phyloP scores from a whole-genome alignment of 2,797 vertebrate genomes.

The Danio tinwini region DNA sequence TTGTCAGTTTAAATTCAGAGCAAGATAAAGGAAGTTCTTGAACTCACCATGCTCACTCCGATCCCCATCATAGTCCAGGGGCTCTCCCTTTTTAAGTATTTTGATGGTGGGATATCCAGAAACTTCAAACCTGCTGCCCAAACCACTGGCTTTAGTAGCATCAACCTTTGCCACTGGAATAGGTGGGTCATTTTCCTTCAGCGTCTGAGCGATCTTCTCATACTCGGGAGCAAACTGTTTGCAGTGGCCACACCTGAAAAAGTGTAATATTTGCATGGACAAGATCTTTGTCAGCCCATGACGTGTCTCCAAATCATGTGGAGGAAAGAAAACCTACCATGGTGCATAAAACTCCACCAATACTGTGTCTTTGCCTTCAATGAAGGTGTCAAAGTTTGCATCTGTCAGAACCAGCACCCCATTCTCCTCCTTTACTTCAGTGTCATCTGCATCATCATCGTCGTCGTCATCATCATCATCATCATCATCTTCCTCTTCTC shows the following conservation, averaged over 20 bases:
- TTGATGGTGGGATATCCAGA: conserved; percentile 96
- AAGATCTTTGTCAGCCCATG: neutral
- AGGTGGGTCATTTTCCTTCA: conserved; percentile 90
- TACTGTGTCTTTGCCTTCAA: conserved; percentile 91
- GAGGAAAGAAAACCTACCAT: conserved; percentile 78
- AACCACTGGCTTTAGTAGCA: conserved; percentile 79
- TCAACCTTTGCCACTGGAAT: conserved; percentile 95
- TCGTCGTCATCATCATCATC: conserved; percentile 72
- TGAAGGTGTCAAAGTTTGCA: conserved; percentile 89
- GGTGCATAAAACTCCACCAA: conserved; percentile 96
- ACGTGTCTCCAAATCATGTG: neutral
- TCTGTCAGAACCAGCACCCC: conserved; percentile 89
- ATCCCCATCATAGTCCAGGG: conserved; percentile 92
- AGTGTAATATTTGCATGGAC: neutral
- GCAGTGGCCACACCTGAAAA: conserved; percentile 95
- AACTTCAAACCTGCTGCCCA: conserved; percentile 89
- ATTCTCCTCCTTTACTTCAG: conserved; percentile 92
- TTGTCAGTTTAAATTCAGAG: neutral
- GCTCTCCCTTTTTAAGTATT: conserved; percentile 92
- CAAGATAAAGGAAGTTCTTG: neutral
- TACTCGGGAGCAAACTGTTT: conserved; percentile 95
- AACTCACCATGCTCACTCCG: conserved; percentile 85
- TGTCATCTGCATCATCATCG: conserved; percentile 77
- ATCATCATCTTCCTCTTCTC: conserved; percentile 68
- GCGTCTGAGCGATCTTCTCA: conserved; percentile 89